Base-by-base conservation (phyloP, 2,113 vertebrate genomes). In the Buteo buteo region DNA sequence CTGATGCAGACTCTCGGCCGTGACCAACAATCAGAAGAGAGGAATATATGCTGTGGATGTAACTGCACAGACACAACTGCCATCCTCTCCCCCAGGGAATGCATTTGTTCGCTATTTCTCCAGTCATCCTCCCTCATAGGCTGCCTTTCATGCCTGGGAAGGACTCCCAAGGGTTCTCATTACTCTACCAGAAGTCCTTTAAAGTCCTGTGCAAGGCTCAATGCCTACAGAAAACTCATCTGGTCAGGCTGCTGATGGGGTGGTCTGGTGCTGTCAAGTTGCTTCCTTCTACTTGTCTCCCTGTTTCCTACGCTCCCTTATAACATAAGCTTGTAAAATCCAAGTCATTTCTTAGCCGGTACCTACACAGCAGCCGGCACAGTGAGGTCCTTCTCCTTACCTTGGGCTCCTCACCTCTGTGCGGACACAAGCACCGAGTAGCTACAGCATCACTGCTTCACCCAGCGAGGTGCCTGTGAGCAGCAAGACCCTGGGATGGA, bases 341-440 rank as follows among this genome's bases (percentile, higher is more conserved):
- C 13, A 1, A 19, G 17, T 58, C 7, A 0, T 14, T 62, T 59
- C 80, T 69, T 5, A 57, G 38, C n/a, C 2, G 0, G 26, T 52
- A 45, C 19, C 21, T 15, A 7, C 52, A 76, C 15, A n/a, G 20
- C 24, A 71, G 42, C 31, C 3, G 3, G 34, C 14, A 32, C 16
- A 58, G 13, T 9, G 2, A 64, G 24, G 19, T 71, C 21, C n/a
- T 57, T 6, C 16, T 81, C 14, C 20, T 24, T 18, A 9, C 10
- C 7, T 24, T 7, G 20, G 12, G 26, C 22, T 54, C 14, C 34
- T 52, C 6, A 1, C 16, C 28, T 28, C 21, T 38, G 9, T 45
- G 45, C 18, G 16, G 28, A 34, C 21, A 44, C 34, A 22, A 42
- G 16, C 45, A 29, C 26, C 26, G 64, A 73, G 80, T 13, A 54